These are phyloP conservation scores for Meloidogyne chitwoodi DNA, from an alignment of 1,140 invertebrate genomes.

Conservation along the genomic window DNA sequence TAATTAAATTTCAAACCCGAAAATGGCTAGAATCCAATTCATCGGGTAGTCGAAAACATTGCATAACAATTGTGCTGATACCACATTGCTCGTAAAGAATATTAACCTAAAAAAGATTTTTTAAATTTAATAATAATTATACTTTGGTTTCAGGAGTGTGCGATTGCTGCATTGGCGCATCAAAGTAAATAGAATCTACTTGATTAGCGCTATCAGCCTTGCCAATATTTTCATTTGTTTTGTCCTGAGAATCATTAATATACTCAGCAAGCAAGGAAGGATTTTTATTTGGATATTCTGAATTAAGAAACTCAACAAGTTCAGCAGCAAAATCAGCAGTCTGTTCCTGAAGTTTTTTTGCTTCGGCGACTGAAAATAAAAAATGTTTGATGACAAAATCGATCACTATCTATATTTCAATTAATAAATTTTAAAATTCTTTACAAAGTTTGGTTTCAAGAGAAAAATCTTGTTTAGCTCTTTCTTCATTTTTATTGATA, in stretches of 20 bases:
- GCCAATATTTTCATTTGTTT: background rate
- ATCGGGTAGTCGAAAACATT: constrained; percentile 21
- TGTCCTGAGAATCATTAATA: background rate
- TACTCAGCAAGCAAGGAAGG: background rate
- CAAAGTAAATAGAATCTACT: background rate
- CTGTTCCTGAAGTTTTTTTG: constrained; percentile 1
- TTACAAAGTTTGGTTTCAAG: background rate
- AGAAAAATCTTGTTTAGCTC: background rate
- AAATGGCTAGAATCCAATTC: constrained; percentile 20
- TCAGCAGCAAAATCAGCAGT: background rate
- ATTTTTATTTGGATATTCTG: background rate
- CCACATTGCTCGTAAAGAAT: constrained; percentile 17
- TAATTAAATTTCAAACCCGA: constrained; percentile 1
- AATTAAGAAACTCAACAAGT: background rate
- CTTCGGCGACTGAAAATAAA: background rate
- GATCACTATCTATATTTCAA: background rate
- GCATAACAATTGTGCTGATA: constrained; percentile 19
- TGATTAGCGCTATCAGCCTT: background rate
- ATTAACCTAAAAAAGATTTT: background rate
- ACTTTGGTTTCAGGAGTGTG: background rate
- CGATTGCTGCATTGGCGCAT: background rate
- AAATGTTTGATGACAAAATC: background rate
- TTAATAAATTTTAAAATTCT: background rate
- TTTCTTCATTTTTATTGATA: background rate
- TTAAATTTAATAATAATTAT: background rate